Evolutionary conservation across 2,888 invertebrate genomes (phyloP).

Genomic region (Itoplectis maculator): DNA sequence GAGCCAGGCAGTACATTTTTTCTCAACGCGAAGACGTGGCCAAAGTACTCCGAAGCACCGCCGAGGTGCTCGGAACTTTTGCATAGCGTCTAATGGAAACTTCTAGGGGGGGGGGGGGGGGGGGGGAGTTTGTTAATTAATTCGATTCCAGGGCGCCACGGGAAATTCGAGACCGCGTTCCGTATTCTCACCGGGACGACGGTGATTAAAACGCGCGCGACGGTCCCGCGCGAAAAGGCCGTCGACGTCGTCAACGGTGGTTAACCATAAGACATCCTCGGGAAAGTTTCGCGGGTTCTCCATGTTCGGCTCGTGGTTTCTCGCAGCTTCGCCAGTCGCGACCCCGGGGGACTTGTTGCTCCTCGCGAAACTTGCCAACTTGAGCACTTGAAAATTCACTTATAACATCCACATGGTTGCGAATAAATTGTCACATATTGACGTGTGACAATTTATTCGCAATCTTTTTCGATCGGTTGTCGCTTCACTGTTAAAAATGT

Average conservation of each 20-base stretch:
- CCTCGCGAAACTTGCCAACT: neutral
- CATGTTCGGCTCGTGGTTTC: neutral
- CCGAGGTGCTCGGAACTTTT: neutral
- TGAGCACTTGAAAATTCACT: neutral
- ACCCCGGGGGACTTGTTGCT: conserved; percentile 25
- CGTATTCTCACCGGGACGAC: neutral
- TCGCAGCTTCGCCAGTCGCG: conserved; percentile 3
- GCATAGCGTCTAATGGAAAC: neutral
- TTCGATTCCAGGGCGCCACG: conserved; percentile 43
- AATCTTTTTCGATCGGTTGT: neutral
- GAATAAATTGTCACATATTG: neutral
- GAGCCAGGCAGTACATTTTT: neutral
- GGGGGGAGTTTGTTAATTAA: conserved; percentile 47
- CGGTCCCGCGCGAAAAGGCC: neutral
- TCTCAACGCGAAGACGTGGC: neutral
- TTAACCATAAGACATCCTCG: neutral
- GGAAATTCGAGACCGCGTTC: neutral
- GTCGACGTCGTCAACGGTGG: conserved; percentile 12
- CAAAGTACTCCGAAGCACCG: no score
- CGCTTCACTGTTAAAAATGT: no score
- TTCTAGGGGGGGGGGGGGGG: neutral
- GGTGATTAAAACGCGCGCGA: conserved; percentile 18
- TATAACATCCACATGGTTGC: neutral
- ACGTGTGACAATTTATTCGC: no score
- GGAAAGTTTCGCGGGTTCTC: conserved; percentile 14